Conservation (phyloP, 2,113 vertebrate genomes). For the Ondatra zibethicus region DNA sequence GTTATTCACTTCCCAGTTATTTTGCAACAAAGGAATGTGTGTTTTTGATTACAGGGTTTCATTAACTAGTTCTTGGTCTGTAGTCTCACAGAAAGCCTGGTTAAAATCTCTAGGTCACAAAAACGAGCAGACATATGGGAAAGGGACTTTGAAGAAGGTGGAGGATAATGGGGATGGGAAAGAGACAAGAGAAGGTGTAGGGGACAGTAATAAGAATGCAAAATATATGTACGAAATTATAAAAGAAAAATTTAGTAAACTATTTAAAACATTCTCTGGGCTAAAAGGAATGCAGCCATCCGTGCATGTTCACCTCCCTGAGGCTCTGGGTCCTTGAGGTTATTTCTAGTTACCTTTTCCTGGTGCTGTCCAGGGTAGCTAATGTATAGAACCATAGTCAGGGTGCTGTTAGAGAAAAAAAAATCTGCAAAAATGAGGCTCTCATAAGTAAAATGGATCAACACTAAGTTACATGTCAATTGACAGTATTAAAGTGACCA, state of each 20-base stretch:
- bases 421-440: background rate
- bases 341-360: background rate
- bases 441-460: background rate
- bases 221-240: too few relatives aligned
- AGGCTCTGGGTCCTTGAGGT: background rate
- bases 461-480: background rate
- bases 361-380: background rate
- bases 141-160: background rate
- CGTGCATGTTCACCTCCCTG: background rate
- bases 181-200: too few relatives aligned
- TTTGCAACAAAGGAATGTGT: background rate
- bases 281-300: background rate
- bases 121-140: background rate
- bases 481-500: slow-evolving; percentile 58
- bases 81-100: background rate
- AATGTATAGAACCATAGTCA: background rate
- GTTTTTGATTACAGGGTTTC: background rate
- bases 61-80: background rate
- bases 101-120: background rate
- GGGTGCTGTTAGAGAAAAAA: background rate
- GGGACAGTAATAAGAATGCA: background rate
- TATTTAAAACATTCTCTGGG: slow-evolving; percentile 37
- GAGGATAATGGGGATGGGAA: too few relatives aligned
- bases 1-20: background rate
- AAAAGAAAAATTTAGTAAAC: background rate